Percentiles rank a stretch among this genome's conserved stretches.
These are phyloP conservation scores for Morinoia aosen DNA, from an alignment of 2,888 invertebrate species.

Conservation along the genomic window DNA sequence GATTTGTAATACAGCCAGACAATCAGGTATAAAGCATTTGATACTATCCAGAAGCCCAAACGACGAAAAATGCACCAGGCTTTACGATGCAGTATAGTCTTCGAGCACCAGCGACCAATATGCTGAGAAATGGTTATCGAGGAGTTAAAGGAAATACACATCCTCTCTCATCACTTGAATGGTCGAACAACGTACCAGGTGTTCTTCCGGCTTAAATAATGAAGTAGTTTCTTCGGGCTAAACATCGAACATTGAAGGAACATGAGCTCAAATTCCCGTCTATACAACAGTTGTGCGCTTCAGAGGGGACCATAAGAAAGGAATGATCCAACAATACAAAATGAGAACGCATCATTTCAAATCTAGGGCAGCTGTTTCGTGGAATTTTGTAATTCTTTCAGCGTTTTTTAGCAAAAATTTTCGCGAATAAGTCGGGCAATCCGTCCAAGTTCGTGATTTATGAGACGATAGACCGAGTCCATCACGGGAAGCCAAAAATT, in stretches of 20 bases:
- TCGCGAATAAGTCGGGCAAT: neutral
- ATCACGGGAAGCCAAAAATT: neutral
- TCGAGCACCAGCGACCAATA: no score
- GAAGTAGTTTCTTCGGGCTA: neutral
- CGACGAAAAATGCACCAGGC: no score
- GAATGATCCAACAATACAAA: neutral
- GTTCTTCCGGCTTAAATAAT: neutral
- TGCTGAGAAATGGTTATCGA: no score
- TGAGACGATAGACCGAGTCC: neutral
- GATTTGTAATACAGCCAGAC: no score
- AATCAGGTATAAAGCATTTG: no score
- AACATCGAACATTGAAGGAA: no score
- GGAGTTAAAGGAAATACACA: no score
- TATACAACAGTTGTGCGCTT: neutral
- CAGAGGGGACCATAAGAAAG: neutral
- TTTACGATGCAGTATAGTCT: no score
- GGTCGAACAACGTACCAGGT: neutral
- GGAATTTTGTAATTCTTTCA: neutral
- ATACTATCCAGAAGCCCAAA: no score
- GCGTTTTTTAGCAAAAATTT: neutral
- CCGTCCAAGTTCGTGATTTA: conserved; percentile 6
- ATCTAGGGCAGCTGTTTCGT: neutral
- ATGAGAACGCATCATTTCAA: neutral
- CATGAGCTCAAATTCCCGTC: no score
- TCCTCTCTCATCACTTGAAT: neutral